Base-by-base conservation (phyloP, 2,797 vertebrate genomes). In the Etheostoma perlongum region DNA sequence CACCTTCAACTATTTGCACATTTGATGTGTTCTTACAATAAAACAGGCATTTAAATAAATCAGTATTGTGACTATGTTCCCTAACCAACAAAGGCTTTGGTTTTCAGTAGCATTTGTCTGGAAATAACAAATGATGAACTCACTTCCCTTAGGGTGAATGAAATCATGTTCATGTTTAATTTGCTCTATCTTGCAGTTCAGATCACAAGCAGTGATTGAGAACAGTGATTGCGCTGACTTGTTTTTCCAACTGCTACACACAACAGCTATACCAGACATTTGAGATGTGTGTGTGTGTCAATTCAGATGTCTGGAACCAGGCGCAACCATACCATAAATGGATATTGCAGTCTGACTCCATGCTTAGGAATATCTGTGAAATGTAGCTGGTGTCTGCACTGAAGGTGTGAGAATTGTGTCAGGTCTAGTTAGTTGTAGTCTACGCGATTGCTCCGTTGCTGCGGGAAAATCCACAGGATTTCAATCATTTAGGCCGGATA, bases 231-330 rank as follows among this genome's bases (percentile, higher is more conserved):
- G 27, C 27, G 27, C 46, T 44, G 46, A 21, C 42, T 33, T 58
- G n/a, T 19, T 68, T 30, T 59, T 61, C 14, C 15, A 53, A 48
- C 11, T 18, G 18, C 15, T 11, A 9, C 11, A n/a, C 30, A 57
- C 52, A 58, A n/a, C 42, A 59, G 27, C 4, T 12, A 15, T 33
- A 21, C 9, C 15, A 67, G 18, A 21, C 66, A 48, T 23, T 14
- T 13, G 48, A 52, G 51, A 30, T 57, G 19, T 51, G 52, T 47
- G 18, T 30, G 27, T 30, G 27, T 30, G 27, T 30, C 10, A 53
- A 14, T 61, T 51, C 47, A 16, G 61, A 78, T 54, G 49, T 62
- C 58, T 72, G 52, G 67, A 69, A 72, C 27, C 53, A 46, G 30
- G 64, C 42, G 0, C 1, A 30, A 57, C 78, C 54, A 64, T 25